Evolutionary conservation across 1,140 invertebrate species (phyloP), one percentile per base, ranked within the genome.

Genomic region (Calephelis virginiensis): DNA sequence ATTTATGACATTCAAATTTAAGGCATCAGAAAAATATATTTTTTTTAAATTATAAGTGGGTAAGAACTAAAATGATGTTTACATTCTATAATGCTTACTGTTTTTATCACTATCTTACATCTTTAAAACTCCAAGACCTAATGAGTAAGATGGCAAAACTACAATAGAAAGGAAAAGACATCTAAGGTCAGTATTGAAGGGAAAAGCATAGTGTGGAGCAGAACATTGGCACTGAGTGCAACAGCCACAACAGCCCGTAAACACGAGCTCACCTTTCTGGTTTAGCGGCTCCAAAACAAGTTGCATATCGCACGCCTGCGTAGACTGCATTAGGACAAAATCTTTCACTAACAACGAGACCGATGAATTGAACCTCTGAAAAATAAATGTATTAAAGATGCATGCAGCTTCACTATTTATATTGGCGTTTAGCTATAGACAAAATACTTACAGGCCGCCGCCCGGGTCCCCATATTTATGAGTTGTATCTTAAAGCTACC

Each of bases 391-490:
- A 77, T 83, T 86, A 90, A 75, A 70, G 70, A 72, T 83, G 81
- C 81, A 85, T 76, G 77, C 76, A 70, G 69, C 74, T 60, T 66
- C 71, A 66, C 70, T 68, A 63, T 66, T 64, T 69, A 72, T 70
- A 69, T 70, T 66, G 68, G 75, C 77, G 59, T 73, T 71, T 77
- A 80, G 80, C 75, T 43, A 38, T 64, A 56, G 63, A 59, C 66
- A 67, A 69, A 72, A 80, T 85, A 93, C 94, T 94, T 92, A 95
- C 94, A 95, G 91, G 94, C 94, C 89, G 94, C 94, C 86, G 94
- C 94, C 89, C 94, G 92, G 77, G 94, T 95, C 91, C 94, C 94
- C 94, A 95, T 95, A 91, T 95, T 95, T 92, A 93, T 93, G 79
- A 94, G 92, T 84, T 94, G 93, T 77, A 93, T 93, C 91, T 92